phyloP scores from a whole-genome alignment of 2,113 vertebrate genomes.

The Zingel zingel region DNA sequence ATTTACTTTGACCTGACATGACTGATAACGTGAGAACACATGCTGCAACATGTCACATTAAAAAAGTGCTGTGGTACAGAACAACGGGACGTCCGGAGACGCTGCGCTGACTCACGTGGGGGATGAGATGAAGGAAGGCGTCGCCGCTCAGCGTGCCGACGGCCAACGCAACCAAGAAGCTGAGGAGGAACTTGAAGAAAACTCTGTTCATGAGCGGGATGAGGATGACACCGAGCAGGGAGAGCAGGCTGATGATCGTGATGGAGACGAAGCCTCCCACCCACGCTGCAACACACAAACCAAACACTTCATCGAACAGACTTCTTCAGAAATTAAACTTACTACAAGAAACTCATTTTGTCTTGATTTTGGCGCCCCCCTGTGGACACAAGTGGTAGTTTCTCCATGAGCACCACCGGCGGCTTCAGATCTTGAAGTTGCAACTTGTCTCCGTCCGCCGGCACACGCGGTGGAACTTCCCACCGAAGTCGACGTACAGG shows the following conservation, averaged over 20 bases:
- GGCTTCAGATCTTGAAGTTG: too few species aligned
- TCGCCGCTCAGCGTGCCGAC: slow-evolving; percentile 97
- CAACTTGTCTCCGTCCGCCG: too few species aligned
- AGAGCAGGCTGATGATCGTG: slow-evolving; percentile 95
- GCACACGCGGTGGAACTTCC: too few species aligned
- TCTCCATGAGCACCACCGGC: too few species aligned
- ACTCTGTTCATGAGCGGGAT: slow-evolving; percentile 95
- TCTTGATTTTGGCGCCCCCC: too few species aligned
- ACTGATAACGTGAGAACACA: background rate
- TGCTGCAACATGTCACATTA: too few species aligned
- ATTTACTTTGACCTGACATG: background rate
- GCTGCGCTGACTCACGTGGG: slow-evolving; percentile 89
- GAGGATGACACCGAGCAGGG: slow-evolving; percentile 92
- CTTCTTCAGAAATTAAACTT: too few species aligned
- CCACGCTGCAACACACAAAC: slow-evolving; percentile 87
- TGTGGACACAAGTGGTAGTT: too few species aligned
- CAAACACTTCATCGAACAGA: too few species aligned
- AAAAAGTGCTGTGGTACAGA: background rate
- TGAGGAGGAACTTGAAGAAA: slow-evolving; percentile 98
- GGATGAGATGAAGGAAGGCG: slow-evolving; percentile 96
- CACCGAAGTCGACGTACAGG: too few species aligned
- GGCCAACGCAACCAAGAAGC: slow-evolving; percentile 96
- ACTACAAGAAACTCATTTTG: too few species aligned
- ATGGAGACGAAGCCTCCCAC: slow-evolving; percentile 94
- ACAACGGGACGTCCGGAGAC: background rate